phyloP scores from a whole-genome alignment of 1,140 invertebrate genomes.

The Lucilia sericata region DNA sequence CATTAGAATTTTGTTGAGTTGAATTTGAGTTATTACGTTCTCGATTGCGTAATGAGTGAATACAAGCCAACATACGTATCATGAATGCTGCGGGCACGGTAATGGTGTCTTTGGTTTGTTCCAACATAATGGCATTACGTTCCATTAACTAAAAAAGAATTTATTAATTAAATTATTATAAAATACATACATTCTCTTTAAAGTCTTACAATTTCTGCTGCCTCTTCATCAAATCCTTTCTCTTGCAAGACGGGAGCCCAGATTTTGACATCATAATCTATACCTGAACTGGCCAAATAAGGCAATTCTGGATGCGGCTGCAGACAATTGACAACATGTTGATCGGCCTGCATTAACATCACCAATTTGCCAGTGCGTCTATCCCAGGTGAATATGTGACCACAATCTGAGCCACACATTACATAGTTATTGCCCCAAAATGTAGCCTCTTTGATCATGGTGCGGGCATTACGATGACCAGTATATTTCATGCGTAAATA shows the following conservation, averaged over 20 bases:
- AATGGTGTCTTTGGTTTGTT: conserved; percentile 90
- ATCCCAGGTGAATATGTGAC: conserved; percentile 81
- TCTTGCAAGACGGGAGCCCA: conserved; percentile 80
- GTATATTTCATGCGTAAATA: conserved; percentile 79
- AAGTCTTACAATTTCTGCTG: conserved; percentile 77
- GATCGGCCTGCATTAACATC: conserved; percentile 87
- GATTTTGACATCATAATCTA: conserved; percentile 91
- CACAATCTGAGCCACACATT: conserved; percentile 90
- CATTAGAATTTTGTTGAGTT: conserved; percentile 34
- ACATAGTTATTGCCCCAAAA: conserved; percentile 89
- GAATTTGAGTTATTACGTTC: conserved; percentile 50
- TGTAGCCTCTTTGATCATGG: conserved; percentile 90
- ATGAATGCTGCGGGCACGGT: conserved; percentile 91
- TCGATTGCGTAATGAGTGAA: conserved; percentile 70
- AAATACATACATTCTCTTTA: background rate
- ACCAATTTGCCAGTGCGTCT: conserved; percentile 75
- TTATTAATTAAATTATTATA: background rate
- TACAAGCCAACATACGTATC: conserved; percentile 85
- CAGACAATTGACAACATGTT: conserved; percentile 88
- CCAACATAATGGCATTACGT: conserved; percentile 87
- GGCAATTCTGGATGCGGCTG: conserved; percentile 88
- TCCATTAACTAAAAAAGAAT: conserved; percentile 76
- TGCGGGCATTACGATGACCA: conserved; percentile 87
- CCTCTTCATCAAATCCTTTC: conserved; percentile 74
- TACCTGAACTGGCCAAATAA: conserved; percentile 87